These are phyloP conservation scores for Maccullochella peelii DNA, from an alignment of 2,113 vertebrate species.

Conservation along the genomic window DNA sequence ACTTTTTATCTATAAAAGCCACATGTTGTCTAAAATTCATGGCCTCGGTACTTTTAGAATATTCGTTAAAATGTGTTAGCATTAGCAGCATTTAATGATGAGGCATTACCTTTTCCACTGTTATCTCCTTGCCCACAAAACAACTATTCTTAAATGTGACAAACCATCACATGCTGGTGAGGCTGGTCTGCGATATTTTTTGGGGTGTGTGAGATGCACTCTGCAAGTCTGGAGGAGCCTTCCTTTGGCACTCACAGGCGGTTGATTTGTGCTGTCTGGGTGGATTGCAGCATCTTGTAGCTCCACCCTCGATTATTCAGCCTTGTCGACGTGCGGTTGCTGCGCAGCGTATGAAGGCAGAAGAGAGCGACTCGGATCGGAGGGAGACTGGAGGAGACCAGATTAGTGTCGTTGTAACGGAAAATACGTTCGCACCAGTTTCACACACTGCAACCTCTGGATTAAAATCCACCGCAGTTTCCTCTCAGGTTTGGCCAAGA, in stretches of 20 bases:
- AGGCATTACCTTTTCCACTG: background rate
- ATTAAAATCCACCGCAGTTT: background rate
- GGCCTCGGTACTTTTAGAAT: too few relatives aligned
- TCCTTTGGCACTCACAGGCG: background rate
- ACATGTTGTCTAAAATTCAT: too few relatives aligned
- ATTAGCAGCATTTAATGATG: background rate
- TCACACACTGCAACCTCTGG: slow-evolving; percentile 22
- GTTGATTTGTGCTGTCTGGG: slow-evolving; percentile 70
- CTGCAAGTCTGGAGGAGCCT: background rate
- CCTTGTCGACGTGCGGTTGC: slow-evolving; percentile 67
- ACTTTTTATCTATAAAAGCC: background rate
- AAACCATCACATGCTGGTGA: background rate
- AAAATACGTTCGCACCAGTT: slow-evolving; percentile 6
- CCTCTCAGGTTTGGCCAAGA: background rate
- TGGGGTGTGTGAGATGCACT: background rate
- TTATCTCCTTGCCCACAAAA: background rate
- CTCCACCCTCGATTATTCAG: slow-evolving; percentile 80
- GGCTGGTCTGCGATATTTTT: background rate
- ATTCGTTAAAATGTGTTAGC: background rate
- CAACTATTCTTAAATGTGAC: background rate
- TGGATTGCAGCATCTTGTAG: slow-evolving; percentile 29
- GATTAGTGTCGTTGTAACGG: background rate
- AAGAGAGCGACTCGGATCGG: slow-evolving; percentile 34
- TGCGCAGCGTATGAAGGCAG: slow-evolving; percentile 49
- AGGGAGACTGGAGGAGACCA: slow-evolving; percentile 20